phyloP scores from a whole-genome alignment of 2,797 vertebrate species.

The Eptatretus atami region DNA sequence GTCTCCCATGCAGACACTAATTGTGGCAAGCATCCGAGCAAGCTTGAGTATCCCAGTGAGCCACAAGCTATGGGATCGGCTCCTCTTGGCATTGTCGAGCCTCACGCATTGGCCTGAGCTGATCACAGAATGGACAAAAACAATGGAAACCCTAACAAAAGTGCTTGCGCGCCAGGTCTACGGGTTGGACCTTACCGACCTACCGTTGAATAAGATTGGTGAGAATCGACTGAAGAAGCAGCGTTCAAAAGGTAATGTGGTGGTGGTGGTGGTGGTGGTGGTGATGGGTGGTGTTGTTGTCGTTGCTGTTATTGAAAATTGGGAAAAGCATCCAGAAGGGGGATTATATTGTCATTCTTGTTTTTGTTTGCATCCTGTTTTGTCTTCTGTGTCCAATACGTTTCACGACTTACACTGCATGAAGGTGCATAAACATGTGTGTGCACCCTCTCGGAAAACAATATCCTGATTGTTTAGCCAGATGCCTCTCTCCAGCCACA shows the following conservation, averaged over 20 bases:
- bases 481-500: no score
- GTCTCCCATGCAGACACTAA: conserved; percentile 34
- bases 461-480: no score
- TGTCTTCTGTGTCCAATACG: no score
- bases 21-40: conserved; percentile 86
- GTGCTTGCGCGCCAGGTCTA: conserved; percentile 71
- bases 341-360: no score
- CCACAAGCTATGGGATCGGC: conserved; percentile 83
- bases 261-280: conserved; percentile 11
- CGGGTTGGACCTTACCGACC: conserved; percentile 56
- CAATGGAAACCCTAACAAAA: conserved; percentile 81
- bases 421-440: no score
- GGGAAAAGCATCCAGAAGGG: no score
- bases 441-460: no score
- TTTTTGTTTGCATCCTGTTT: no score
- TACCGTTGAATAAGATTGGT: conserved; percentile 82
- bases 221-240: conserved; percentile 95
- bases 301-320: no score
- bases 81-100: conserved; percentile 53
- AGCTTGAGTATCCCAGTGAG: conserved; percentile 74
- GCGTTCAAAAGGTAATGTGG: conserved; percentile 40
- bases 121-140: conserved; percentile 68
- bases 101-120: conserved; percentile 88
- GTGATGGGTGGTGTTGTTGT: no score
- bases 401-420: no score